Evolutionary conservation across 1,140 invertebrate species (phyloP), one percentile per base, ranked within the genome.

Genomic region (Dendrolimus kikuchii): DNA sequence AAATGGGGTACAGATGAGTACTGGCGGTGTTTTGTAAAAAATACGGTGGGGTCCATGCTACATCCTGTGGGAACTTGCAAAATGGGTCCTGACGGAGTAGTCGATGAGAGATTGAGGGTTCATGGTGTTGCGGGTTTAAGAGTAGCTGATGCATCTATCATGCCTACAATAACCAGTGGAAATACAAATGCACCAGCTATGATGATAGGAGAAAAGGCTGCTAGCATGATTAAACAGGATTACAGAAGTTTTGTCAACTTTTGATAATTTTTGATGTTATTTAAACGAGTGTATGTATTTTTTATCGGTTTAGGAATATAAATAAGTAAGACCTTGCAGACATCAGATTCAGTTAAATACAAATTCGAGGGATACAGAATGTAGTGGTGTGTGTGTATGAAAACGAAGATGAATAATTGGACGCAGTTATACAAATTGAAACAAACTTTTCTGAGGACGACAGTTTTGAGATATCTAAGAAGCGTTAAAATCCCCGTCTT

Each of bases 21-120:
- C 69, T 95, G 93, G 90, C 88, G 89, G 36, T 96, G 95, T 77
- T 91, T 91, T 50, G 88, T 89, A 0, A 77, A 89, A 36, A 89
- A 90, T 59, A 88, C 92, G 6, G 94, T 93, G 0, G 90, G 92
- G 80, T 94, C 94, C 0, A 93, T 96, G 41, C 94, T 95, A 59
- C 95, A 97, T 59, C 93, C 94, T 82, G 93, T 92, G 1, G 93
- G 95, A 6, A 94, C 92, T 0, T 92, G 93, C 38, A 94, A 94
- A 74, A 97, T 97, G 95, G 95, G 95, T 0, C 90, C 91, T 0
- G 54, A 70, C 5, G 84, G 68, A 0, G 93, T 94, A 3, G 90
- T 93, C 1, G 92, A 95, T 74, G 88, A 91, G 0, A 71, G 90
- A 44, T 77, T 96, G 0, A 87, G 88, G 23, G 93, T 95, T 0